Conservation (phyloP, 1,140 invertebrate species). For the Bombus confusus region DNA sequence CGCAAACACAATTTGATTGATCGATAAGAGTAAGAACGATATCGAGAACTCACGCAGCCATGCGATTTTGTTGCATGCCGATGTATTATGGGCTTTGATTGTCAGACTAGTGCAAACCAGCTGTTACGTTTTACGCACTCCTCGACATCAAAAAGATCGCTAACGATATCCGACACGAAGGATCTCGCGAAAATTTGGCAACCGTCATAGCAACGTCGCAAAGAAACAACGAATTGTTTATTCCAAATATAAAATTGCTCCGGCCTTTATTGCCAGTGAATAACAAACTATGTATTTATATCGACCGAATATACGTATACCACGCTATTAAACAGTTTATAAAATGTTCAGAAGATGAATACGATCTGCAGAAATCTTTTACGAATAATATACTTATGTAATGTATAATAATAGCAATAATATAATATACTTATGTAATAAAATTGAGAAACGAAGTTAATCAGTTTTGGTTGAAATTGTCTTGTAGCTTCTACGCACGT, state of each 20-base stretch:
- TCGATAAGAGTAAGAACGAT: constrained; percentile 33
- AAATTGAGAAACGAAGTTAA: too few species aligned
- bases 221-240: not conserved
- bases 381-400: not conserved
- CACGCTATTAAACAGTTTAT: not conserved
- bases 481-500: too few species aligned
- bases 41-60: constrained; percentile 46
- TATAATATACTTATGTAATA: not conserved
- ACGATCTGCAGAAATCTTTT: not conserved
- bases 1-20: not conserved
- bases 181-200: constrained; percentile 14
- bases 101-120: not conserved
- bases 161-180: too few species aligned
- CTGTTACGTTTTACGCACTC: too few species aligned
- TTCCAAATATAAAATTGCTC: not conserved
- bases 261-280: constrained; percentile 13
- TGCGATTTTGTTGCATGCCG: constrained; percentile 44
- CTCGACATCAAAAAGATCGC: too few species aligned
- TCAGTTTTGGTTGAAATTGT: too few species aligned
- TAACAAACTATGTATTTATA: constrained; percentile 40
- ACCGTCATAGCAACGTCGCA: not conserved
- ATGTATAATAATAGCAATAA: too few species aligned
- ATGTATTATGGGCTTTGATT: constrained; percentile 15
- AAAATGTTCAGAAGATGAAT: too few species aligned
- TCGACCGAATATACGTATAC: not conserved